Evolutionary conservation across 2,888 invertebrate species (phyloP), one percentile per base, ranked within the genome.

Genomic region (Panopea generosa): DNA sequence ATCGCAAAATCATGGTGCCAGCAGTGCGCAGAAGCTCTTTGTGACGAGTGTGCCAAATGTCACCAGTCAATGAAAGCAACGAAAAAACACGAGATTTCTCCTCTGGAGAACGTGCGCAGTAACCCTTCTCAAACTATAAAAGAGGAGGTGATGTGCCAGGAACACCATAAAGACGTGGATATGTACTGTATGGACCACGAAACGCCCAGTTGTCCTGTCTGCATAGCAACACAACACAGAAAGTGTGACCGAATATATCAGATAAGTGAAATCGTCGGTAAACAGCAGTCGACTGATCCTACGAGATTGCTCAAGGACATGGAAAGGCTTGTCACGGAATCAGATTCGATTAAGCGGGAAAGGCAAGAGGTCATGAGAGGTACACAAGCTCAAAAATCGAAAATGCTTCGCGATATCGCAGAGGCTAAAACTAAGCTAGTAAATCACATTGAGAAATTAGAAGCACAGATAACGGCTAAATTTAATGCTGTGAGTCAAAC

Each of bases 171-270:
- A 45, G 69, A 82, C 22, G 68, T 84, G 1, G 76, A 82, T 43
- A 82, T 82, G 77, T 84, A 76, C 33, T 84, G 84, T 29, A 61
- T 75, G 55, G 84, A 84, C 40, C 84, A 84, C 33, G 74, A 80
- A 24, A 47, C 57, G 26, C 77, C 84, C 4, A 77, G 84, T 26
- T 84, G 84, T 57, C 71, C 73, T 4, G 70, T 68, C 20, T 84
- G 84, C 27, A 79, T 82, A 16, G 82, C 79, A n/a, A 65, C 74
- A 2, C 57, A 74, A 18, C 84, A 84, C 56, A 65, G 80, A 22
- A 63, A 68, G 20, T 84, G 84, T 27, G 68, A 79, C 29, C 71
- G 77, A 14, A 71, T 83, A n/a, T 63, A 69, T 18, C 83, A 83
- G 38, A 69, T 83, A 0, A 72, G 70, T 9, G 82, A 77, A 33